Base-by-base conservation (phyloP, 2,797 vertebrate species). In the Leptodactylus fallax region DNA sequence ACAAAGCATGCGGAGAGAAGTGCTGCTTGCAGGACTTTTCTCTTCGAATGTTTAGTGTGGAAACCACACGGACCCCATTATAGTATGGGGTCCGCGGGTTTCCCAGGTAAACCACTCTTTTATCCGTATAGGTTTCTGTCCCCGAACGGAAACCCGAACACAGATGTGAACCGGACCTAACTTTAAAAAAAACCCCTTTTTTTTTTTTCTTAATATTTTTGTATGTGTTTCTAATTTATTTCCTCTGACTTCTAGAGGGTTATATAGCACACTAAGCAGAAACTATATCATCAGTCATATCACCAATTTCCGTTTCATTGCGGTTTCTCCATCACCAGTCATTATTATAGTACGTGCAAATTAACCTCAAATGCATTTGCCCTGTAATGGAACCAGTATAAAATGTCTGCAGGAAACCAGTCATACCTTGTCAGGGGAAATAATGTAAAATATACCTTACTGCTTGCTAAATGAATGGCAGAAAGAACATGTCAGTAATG, bases 351-450 rank as follows among this genome's bases (percentile, higher is more conserved):
- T 11, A 12, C 10, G 7, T 12, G 12, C 67, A 17, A 7, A 47
- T 72, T 19, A 8, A 77, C 74, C 74, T 53, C 74, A 77, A 53
- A 7, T 51, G 21, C 74, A 53, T 77, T 53, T 77, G 74, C 17
- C 47, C 17, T 36, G n/a, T 77, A 53, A 77, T 77, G 74, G 74
- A 77, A 77, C 74, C 74, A 23, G 74, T 53, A 53, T 77, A 53
- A 49, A 76, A 76, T 49, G 47, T 49, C 45, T 51, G 74, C 49
- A 77, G 74, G 74, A 77, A 77, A 77, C 74, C 74, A 77, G 74
- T 77, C 47, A 14, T 16, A 77, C 10, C 74, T 14, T 23, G 49
- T 77, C 74, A 77, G 74, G 74, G 49, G 12, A 77, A 53, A 23
- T 49, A 3, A 25, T 77, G 49, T 53, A 51, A 77, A 53, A 7